Percentiles rank a stretch among this genome's conserved stretches.
These are phyloP conservation scores for Oncopodura yosiiana DNA, from an alignment of 1,140 invertebrate species.

Conservation along the genomic window DNA sequence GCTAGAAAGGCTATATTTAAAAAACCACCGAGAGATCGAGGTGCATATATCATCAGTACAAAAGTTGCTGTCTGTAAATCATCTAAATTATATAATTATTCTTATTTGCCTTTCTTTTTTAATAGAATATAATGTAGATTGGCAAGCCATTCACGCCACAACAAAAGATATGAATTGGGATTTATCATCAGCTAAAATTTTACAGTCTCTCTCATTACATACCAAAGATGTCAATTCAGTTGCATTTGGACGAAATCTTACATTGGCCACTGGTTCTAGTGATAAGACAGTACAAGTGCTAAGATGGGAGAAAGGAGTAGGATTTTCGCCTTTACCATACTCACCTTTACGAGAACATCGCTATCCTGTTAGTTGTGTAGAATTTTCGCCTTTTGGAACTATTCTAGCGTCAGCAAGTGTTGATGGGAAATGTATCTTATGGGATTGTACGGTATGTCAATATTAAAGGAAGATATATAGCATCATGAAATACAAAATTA, in stretches of 20 bases:
- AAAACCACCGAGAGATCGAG: too few relatives aligned
- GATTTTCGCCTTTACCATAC: slow-evolving; percentile 47
- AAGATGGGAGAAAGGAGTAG: slow-evolving; percentile 49
- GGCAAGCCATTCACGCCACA: too few relatives aligned
- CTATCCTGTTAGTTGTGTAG: slow-evolving; percentile 44
- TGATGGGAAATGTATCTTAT: slow-evolving; percentile 60
- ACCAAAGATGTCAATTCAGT: slow-evolving; percentile 56
- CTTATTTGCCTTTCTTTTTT: too few relatives aligned
- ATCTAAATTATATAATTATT: too few relatives aligned
- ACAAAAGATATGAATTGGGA: slow-evolving; percentile 24
- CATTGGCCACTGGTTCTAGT: slow-evolving; percentile 53
- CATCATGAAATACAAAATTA: not conserved
- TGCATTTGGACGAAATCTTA: slow-evolving; percentile 51
- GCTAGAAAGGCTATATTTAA: too few relatives aligned
- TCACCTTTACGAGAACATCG: slow-evolving; percentile 55
- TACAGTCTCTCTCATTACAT: slow-evolving; percentile 49
- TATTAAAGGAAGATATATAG: not conserved
- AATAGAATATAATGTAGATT: too few relatives aligned
- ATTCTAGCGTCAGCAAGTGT: slow-evolving; percentile 60
- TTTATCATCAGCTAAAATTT: slow-evolving; percentile 36
- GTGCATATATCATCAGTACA: too few relatives aligned
- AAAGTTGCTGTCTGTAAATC: too few relatives aligned
- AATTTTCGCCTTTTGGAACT: slow-evolving; percentile 45
- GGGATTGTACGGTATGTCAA: slow-evolving; percentile 47
- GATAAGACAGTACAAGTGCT: slow-evolving; percentile 55